phyloP scores from a whole-genome alignment of 2,888 invertebrate genomes.

The Steinernema hermaphroditum region DNA sequence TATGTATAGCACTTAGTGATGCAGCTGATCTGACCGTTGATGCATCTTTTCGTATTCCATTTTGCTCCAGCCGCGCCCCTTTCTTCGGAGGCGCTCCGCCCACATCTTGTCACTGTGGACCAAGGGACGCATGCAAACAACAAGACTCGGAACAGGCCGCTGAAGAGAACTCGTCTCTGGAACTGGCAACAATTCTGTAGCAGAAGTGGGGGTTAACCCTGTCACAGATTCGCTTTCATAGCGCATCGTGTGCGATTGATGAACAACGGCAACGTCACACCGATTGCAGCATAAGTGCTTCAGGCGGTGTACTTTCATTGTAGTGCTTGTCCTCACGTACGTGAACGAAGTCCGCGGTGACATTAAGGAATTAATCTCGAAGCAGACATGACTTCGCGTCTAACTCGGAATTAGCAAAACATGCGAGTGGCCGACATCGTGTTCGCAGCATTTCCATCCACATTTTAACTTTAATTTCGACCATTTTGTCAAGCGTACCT shows the following conservation, averaged over 20 bases:
- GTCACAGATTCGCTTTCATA: too few species aligned
- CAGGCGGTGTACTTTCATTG: neutral
- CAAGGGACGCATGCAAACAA: slow-evolving; percentile 26
- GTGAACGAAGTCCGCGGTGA: too few species aligned
- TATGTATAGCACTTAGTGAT: slow-evolving; percentile 14
- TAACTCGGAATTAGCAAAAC: too few species aligned
- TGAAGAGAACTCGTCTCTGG: slow-evolving; percentile 25
- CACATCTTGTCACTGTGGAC: slow-evolving; percentile 12
- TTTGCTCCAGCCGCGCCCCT: slow-evolving; percentile 26
- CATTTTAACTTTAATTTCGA: too few species aligned
- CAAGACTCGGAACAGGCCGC: slow-evolving; percentile 23
- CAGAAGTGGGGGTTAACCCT: too few species aligned
- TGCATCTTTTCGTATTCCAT: slow-evolving; percentile 17
- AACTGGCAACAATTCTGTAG: slow-evolving; percentile 18
- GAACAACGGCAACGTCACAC: neutral
- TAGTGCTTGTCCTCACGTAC: too few species aligned
- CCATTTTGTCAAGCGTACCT: too few species aligned
- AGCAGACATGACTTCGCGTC: too few species aligned
- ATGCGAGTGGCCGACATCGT: too few species aligned
- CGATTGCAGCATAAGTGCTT: slow-evolving; percentile 9
- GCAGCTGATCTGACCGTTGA: slow-evolving; percentile 29
- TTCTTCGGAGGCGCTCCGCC: slow-evolving; percentile 28
- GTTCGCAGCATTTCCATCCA: too few species aligned
- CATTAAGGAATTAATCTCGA: too few species aligned
- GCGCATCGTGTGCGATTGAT: neutral